Base-by-base conservation (phyloP, 2,113 vertebrate genomes). In the Corvus moneduloides region DNA sequence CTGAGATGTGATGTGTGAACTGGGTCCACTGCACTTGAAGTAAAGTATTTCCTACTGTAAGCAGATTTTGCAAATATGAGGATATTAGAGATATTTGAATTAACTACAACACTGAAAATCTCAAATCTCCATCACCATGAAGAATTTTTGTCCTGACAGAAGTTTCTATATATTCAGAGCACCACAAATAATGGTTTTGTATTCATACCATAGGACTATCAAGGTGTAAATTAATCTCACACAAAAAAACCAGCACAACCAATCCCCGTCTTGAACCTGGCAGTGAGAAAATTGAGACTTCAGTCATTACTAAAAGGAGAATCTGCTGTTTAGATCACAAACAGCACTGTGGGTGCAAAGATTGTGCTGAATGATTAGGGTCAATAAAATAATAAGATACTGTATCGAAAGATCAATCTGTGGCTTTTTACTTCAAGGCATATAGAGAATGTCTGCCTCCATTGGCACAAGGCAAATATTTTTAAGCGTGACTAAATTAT, bases 11-110 rank as follows among this genome's bases (percentile, higher is more conserved):
- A 72, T 27, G 48, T 11, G 13, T 20, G 3, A 41, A 59, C 9
- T 14, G 4, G 1, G 3, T 27, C 12, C 7, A 37, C 4, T 1
- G 0, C 6, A 54, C 62, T 33, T 58, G 10, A 87, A 92, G 5
- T 5, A 13, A 49, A 51, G 9, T 24, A 32, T 14, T 76, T 87
- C 13, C 23, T 76, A 5, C 4, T 77, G 13, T 4, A 7, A 68
- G 6, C 1, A 59, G 4, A 13, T 32, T 87, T 87, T 32, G 41
- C 13, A 87, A 46, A 41, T 46, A 75, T n/a, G 4, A 63, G 1
- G 10, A 59, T 10, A 43, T 52, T 48, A 62, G 12, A 52, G 14
- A 30, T 32, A 46, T 27, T 28, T 58, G 23, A 35, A 52, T 39
- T 76, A 33, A 24, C 4, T 18, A 7, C 11, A 41, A 10, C 7